phyloP scores from a whole-genome alignment of 2,888 invertebrate genomes.

The Nemapogon koenigi region DNA sequence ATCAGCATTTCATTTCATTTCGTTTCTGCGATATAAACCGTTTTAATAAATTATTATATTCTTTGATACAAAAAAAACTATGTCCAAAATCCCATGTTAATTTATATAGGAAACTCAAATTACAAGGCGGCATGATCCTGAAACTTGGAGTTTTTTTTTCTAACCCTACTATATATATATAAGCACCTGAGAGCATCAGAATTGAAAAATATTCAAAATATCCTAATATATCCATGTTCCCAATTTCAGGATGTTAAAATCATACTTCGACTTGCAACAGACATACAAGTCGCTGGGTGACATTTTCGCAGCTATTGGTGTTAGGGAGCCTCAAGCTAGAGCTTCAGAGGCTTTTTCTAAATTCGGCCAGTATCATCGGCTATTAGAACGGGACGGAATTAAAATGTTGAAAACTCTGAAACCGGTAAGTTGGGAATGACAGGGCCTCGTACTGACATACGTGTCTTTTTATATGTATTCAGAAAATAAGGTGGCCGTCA shows the following conservation, averaged over 20 bases:
- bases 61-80: no score
- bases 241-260: slow-evolving; percentile 65
- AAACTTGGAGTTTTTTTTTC: no score
- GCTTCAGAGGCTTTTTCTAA: slow-evolving; percentile 95
- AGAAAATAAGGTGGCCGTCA: not conserved
- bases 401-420: slow-evolving; percentile 89
- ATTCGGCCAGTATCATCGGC: slow-evolving; percentile 93
- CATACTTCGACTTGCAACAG: slow-evolving; percentile 89
- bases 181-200: no score
- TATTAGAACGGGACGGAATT: slow-evolving; percentile 89
- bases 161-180: no score
- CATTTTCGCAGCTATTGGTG: slow-evolving; percentile 92
- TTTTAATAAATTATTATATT: no score
- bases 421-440: slow-evolving; percentile 67
- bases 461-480: not conserved
- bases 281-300: slow-evolving; percentile 93
- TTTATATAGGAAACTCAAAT: no score
- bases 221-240: not conserved
- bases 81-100: no score
- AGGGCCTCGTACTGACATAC: not conserved
- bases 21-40: no score
- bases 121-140: no score
- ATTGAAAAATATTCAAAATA: no score
- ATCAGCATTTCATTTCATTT: no score
- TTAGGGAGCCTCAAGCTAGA: slow-evolving; percentile 92